Base-by-base conservation (phyloP, 2,113 vertebrate species). In the Sporophila hypoxantha region DNA sequence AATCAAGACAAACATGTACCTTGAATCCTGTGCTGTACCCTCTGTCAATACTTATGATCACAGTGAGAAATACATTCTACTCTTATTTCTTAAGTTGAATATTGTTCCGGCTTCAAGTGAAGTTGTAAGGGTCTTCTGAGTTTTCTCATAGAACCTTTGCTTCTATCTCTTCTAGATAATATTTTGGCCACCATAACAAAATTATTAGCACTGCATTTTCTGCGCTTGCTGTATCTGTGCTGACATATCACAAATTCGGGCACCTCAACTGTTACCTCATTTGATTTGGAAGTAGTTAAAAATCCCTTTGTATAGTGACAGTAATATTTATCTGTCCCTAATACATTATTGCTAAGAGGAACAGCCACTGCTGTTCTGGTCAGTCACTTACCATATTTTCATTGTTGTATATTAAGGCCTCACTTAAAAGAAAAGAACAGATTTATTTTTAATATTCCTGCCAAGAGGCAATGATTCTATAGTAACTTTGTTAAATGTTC, bases 361-460 rank as follows among this genome's bases (percentile, higher is more conserved):
- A 52, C 44, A 67, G 17, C 36, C 15, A 23, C 44, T 82, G 47
- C 34, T 66, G 34, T 69, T 89, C 66, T 78, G 49, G 47, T 78
- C 79, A 85, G 73, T 64, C 44, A 81, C 29, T 76, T 61, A 47
- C 10, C 44, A 70, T 19, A n/a, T 55, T 87, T 83, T 81, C 29
- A 17, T 59, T 80, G 37, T 53, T 92, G 42, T 46, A 29, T 67
- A 91, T 70, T 69, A 76, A 81, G 41, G 66, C 81, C 73, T 83
- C 37, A 62, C 16, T 64, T 64, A 44, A 76, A 70, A 89, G 47
- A 78, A 89, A 88, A 80, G 19, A 74, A 57, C 21, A 61, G 26
- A 55, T 55, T 90, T 85, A 77, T 77, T 93, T 91, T 92, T 74
- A 70, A 82, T 80, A 64, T 76, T 89, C 22, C 29, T 88, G 49